A percentile compares a stretch with the other conserved stretches of the same genome.
Conservation (phyloP, 2,888 invertebrate genomes). For the Glyphotaelius pellucidus region DNA sequence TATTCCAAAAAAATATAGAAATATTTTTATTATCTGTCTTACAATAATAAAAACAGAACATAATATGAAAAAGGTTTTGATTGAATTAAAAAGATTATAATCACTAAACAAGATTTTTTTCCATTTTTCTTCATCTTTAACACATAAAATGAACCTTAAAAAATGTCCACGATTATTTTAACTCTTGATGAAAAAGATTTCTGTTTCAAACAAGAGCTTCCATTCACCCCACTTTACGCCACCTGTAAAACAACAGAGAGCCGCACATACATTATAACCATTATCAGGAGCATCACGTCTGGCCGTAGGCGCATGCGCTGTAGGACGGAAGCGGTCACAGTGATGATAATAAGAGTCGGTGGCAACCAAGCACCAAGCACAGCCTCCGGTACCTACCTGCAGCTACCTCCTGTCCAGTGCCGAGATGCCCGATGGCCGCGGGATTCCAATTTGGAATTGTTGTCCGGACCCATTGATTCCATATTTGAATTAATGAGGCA, state of each 20-base stretch:
- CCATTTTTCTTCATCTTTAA: too few relatives aligned
- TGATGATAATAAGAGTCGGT: slow-evolving; percentile 24
- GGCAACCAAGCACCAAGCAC: background rate
- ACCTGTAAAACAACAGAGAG: background rate
- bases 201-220: background rate
- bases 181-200: background rate
- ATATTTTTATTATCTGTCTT: too few relatives aligned
- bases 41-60: too few relatives aligned
- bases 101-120: too few relatives aligned
- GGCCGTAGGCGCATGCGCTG: slow-evolving; percentile 39
- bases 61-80: too few relatives aligned
- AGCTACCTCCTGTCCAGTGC: background rate
- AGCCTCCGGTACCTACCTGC: background rate
- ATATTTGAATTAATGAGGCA: slow-evolving; percentile 51
- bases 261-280: slow-evolving; percentile 15
- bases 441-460: slow-evolving; percentile 49
- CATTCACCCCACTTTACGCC: background rate
- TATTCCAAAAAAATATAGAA: too few relatives aligned
- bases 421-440: slow-evolving; percentile 37
- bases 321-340: slow-evolving; percentile 43
- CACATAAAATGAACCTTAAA: too few relatives aligned
- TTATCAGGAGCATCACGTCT: slow-evolving; percentile 22
- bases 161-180: too few relatives aligned
- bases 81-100: too few relatives aligned
- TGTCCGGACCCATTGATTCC: slow-evolving; percentile 29